Conservation (phyloP, 2,888 invertebrate species). For the Tupiocoris notatus region DNA sequence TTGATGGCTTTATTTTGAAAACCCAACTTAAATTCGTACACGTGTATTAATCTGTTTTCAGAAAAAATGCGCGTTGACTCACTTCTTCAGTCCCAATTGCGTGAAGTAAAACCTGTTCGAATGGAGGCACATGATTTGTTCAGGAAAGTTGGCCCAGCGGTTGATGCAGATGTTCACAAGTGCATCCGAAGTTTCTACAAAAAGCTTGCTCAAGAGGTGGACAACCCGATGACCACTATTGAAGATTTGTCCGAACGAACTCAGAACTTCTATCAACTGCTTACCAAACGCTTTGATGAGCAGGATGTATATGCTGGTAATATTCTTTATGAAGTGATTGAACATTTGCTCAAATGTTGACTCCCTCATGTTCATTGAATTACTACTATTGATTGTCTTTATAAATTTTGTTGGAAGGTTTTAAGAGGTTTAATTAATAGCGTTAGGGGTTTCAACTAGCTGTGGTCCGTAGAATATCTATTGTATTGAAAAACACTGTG, state of each 20-base stretch:
- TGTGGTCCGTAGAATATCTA: too few relatives aligned
- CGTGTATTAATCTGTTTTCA: slow-evolving; percentile 39
- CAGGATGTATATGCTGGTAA: slow-evolving; percentile 61
- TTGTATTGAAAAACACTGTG: too few relatives aligned
- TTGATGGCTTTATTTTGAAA: too few relatives aligned
- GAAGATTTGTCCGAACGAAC: slow-evolving; percentile 87
- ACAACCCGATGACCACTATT: slow-evolving; percentile 61
- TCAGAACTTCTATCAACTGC: slow-evolving; percentile 79
- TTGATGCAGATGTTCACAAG: slow-evolving; percentile 66
- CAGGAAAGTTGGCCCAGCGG: slow-evolving; percentile 53
- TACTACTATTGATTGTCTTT: too few relatives aligned
- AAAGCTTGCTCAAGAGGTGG: slow-evolving; percentile 54
- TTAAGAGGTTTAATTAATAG: too few relatives aligned
- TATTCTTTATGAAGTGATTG: too few relatives aligned
- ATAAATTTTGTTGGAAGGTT: too few relatives aligned
- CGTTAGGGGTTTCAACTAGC: too few relatives aligned
- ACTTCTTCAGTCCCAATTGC: slow-evolving; percentile 48
- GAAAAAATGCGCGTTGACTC: slow-evolving; percentile 48
- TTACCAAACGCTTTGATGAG: slow-evolving; percentile 72
- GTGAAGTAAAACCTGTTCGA: slow-evolving; percentile 53
- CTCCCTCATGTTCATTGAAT: too few relatives aligned
- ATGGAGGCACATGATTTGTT: slow-evolving; percentile 58
- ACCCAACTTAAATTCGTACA: too few relatives aligned
- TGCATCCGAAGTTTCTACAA: slow-evolving; percentile 67
- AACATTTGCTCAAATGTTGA: too few relatives aligned